Percentiles rank a stretch among this genome's conserved stretches.
Conservation (phyloP, 2,113 vertebrate species). For the Entomyzon cyanotis region DNA sequence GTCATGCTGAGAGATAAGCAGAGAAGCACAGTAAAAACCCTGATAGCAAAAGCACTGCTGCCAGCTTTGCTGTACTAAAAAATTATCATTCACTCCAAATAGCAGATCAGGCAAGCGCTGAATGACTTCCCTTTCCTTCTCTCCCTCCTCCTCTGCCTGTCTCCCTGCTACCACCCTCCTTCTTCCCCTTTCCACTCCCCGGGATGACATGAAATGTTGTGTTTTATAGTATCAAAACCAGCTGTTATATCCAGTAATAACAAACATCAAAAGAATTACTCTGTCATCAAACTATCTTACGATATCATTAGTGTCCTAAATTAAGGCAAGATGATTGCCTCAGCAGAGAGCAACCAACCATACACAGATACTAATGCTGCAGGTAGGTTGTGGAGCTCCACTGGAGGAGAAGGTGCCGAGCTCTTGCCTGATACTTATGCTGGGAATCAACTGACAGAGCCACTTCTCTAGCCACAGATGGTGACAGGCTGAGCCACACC, state of each 20-base stretch:
- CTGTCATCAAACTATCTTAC: conserved; percentile 51
- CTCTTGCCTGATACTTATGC: neutral
- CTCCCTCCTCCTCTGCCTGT: neutral
- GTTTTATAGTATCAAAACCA: conserved; percentile 54
- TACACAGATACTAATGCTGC: conserved; percentile 5
- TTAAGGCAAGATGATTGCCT: conserved; percentile 67
- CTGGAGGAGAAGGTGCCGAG: neutral
- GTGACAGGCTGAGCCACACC: neutral
- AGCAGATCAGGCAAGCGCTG: neutral
- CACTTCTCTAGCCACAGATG: neutral
- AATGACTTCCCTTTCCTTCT: neutral
- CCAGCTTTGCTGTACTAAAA: conserved; percentile 33
- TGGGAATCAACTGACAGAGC: neutral
- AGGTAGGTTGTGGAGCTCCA: neutral
- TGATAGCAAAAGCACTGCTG: conserved; percentile 19
- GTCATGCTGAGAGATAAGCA: conserved; percentile 50
- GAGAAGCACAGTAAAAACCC: neutral
- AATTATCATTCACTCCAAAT: conserved; percentile 45
- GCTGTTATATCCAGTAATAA: conserved; percentile 58
- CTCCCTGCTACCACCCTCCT: neutral
- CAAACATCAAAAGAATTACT: conserved; percentile 66
- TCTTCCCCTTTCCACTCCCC: neutral
- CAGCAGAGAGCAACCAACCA: conserved; percentile 47
- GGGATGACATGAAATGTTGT: neutral
- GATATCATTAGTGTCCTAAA: conserved; percentile 73